These are phyloP conservation scores for Mycetomoellerius zeteki DNA, from an alignment of 1,140 invertebrate species.

Conservation along the genomic window DNA sequence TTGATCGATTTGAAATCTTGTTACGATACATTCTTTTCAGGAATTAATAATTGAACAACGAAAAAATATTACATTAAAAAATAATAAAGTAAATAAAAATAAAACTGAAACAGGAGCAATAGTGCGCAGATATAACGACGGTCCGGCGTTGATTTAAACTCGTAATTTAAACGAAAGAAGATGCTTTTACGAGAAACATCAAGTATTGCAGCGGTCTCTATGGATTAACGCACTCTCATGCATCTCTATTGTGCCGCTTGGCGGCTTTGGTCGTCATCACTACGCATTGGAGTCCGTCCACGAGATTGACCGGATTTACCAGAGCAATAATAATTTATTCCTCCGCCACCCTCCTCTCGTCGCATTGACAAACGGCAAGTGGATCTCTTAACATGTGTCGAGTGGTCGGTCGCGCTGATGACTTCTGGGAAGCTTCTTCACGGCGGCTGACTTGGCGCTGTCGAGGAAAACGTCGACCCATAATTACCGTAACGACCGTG, in stretches of 20 bases:
- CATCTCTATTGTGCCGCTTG: slow-evolving; percentile 73
- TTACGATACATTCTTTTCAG: background rate
- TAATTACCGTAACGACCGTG: slow-evolving; percentile 82
- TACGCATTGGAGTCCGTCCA: slow-evolving; percentile 73
- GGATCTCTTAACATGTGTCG: slow-evolving; percentile 80
- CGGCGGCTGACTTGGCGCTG: slow-evolving; percentile 70
- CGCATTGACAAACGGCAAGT: slow-evolving; percentile 69
- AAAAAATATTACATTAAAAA: slow-evolving; percentile 23
- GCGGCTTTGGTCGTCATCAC: slow-evolving; percentile 64
- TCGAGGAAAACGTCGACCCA: slow-evolving; percentile 81
- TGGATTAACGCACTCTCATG: slow-evolving; percentile 72
- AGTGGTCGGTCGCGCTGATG: slow-evolving; percentile 74
- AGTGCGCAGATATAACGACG: background rate
- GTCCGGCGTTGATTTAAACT: slow-evolving; percentile 63
- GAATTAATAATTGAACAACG: slow-evolving; percentile 13
- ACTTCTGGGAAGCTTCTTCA: slow-evolving; percentile 82
- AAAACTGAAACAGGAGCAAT: slow-evolving; percentile 11
- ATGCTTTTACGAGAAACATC: slow-evolving; percentile 69
- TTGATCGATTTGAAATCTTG: background rate
- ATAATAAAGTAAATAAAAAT: background rate
- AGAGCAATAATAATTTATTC: slow-evolving; percentile 83
- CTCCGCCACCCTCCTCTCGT: slow-evolving; percentile 3
- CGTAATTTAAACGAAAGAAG: slow-evolving; percentile 65
- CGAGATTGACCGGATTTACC: slow-evolving; percentile 81
- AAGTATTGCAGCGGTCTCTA: slow-evolving; percentile 56